Evolutionary conservation across 2,888 invertebrate genomes (phyloP).

Genomic region (Cotesia congregata): DNA sequence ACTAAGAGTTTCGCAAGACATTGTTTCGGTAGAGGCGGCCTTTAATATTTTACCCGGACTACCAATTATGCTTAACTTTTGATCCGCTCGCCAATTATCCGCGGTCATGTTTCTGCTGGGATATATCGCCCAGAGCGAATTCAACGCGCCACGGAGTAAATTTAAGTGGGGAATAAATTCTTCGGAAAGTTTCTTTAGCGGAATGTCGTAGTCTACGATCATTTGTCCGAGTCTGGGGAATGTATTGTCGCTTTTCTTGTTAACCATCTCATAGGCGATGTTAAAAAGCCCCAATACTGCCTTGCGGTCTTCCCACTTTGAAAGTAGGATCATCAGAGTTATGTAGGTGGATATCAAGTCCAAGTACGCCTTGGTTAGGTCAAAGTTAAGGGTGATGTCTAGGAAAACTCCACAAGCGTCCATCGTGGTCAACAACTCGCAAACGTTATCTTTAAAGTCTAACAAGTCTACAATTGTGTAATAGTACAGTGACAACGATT

Average conservation of each 20-base stretch:
- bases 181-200: constrained; percentile 94
- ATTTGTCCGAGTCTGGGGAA: constrained; percentile 97
- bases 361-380: constrained; percentile 94
- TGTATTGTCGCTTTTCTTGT: constrained; percentile 89
- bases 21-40: constrained; percentile 94
- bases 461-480: constrained; percentile 98
- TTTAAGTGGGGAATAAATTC: constrained; percentile 97
- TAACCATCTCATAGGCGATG: constrained; percentile 96
- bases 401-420: constrained; percentile 95
- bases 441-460: constrained; percentile 96
- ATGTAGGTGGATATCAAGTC: constrained; percentile 96
- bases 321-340: constrained; percentile 96
- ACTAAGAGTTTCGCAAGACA: constrained; percentile 98
- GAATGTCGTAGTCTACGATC: constrained; percentile 97
- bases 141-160: constrained; percentile 86
- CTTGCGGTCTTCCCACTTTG: constrained; percentile 97
- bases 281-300: constrained; percentile 97
- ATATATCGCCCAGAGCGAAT: constrained; percentile 90
- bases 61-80: constrained; percentile 92
- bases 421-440: constrained; percentile 93
- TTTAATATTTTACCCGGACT: constrained; percentile 95
- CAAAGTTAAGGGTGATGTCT: constrained; percentile 96
- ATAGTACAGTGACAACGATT: constrained; percentile 96
- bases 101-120: constrained; percentile 91
- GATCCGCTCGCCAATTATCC: constrained; percentile 94